Evolutionary conservation across 2,888 invertebrate species (phyloP), one percentile per base, ranked within the genome.

Genomic region (Cheilosia soror): DNA sequence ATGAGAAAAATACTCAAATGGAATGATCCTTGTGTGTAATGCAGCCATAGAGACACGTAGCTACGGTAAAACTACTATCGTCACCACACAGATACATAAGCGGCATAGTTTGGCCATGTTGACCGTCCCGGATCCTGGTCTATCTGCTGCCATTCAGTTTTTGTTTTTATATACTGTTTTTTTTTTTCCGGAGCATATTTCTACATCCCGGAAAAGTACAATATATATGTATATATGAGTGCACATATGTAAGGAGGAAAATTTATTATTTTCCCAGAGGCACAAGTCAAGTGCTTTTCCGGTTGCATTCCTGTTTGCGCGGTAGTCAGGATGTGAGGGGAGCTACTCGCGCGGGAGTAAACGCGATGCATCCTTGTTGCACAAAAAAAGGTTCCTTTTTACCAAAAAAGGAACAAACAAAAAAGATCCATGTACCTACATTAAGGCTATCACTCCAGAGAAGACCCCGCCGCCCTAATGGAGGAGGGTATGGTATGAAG

Each of bases 261-360:
- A 83, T 83, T 78, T 83, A 83, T 83, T 83, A 78, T 83, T 73
- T 78, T 83, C 51, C 83, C 72, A 68, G 29, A 62, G 72, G 72
- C 66, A 83, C 77, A 78, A 83, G 83, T 78, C 83, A 83, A 83
- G 83, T 63, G 78, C 83, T 73, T 44, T 83, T 68, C 66, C 72
- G 47, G 77, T 77, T 62, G 42, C 62, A 73, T 42, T 77, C 53
- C 55, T 60, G 31, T 20, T 33, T 71, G 49, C 40, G 44, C 49
- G 31, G 51, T 53, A 72, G 51, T 33, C 33, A 15, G 58, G 40
- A 44, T 58, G 33, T 51, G 42, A 60, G 51, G 31, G 31, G 31
- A 29, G 40, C 15, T 33, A 44, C 5, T 40, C 27, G 29, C 9
- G 27, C 49, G 66, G 62, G 62, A 68, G 55, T 63, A 69, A 69